Percentiles rank a stretch among this genome's conserved stretches.
phyloP scores from a whole-genome alignment of 2,888 invertebrate species.

The Gymnosoma rotundatum region DNA sequence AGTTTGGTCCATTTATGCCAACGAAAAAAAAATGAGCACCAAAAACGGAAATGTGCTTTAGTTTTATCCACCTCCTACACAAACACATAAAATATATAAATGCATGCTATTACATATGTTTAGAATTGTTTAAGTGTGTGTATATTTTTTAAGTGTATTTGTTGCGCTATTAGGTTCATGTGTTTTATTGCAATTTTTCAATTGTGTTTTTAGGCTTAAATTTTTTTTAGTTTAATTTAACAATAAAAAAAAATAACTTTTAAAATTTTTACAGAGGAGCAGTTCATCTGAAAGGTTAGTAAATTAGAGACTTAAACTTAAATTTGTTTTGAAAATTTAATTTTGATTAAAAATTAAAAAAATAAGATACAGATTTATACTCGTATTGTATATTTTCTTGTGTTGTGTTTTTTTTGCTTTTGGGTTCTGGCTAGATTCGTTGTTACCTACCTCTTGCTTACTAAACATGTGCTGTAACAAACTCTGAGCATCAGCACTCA shows the following conservation, averaged over 20 bases:
- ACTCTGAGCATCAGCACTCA: too few species aligned
- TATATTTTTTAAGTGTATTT: neutral
- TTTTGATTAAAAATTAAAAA: too few species aligned
- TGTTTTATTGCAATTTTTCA: constrained; percentile 30
- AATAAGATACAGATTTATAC: too few species aligned
- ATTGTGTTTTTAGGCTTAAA: constrained; percentile 32
- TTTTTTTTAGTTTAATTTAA: neutral
- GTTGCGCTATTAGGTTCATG: constrained; percentile 17
- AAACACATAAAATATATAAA: neutral
- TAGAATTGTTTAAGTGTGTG: neutral
- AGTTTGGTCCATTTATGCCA: constrained; percentile 6
- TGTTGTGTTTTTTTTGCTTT: too few species aligned
- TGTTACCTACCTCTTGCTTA: too few species aligned
- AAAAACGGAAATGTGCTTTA: constrained; percentile 31
- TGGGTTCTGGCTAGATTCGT: too few species aligned
- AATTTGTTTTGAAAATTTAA: too few species aligned
- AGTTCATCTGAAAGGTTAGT: too few species aligned
- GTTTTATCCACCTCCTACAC: neutral
- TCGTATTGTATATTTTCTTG: too few species aligned
- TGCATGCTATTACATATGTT: neutral
- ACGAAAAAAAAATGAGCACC: neutral
- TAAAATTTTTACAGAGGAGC: neutral
- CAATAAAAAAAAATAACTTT: neutral
- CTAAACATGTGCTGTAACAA: too few species aligned
- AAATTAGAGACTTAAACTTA: too few species aligned